A percentile compares a stretch with the other conserved stretches of the same genome.
phyloP scores from a whole-genome alignment of 1,140 invertebrate genomes.

The Aphidius ervi region DNA sequence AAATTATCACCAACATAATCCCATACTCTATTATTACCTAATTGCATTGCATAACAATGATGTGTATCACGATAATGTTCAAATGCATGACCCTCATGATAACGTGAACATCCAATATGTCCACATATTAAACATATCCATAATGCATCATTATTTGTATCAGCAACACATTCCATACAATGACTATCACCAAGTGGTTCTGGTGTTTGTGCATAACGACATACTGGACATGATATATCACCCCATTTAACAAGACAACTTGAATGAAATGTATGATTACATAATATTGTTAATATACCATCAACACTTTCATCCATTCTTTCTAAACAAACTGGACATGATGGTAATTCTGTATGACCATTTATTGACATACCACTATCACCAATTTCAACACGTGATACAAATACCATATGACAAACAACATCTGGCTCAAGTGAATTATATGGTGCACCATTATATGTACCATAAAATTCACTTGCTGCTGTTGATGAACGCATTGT shows the following conservation, averaged over 20 bases:
- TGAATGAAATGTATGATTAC: slow-evolving; percentile 97
- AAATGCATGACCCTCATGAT: slow-evolving; percentile 66
- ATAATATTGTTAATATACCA: slow-evolving; percentile 94
- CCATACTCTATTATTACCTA: slow-evolving; percentile 96
- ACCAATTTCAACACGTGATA: slow-evolving; percentile 84
- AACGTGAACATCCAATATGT: slow-evolving; percentile 87
- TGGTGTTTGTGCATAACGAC: slow-evolving; percentile 85
- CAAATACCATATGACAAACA: slow-evolving; percentile 91
- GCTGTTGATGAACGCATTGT: slow-evolving; percentile 74
- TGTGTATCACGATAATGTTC: slow-evolving; percentile 91
- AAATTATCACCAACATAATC: slow-evolving; percentile 96
- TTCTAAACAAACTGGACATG: slow-evolving; percentile 94
- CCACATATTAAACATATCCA: slow-evolving; percentile 99
- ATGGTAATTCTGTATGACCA: slow-evolving; percentile 93
- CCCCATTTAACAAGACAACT: slow-evolving; percentile 93
- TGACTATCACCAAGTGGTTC: slow-evolving; percentile 78
- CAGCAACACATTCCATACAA: slow-evolving; percentile 74
- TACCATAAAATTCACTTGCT: slow-evolving; percentile 87
- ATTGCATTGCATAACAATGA: slow-evolving; percentile 94
- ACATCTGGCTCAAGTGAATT: slow-evolving; percentile 89
- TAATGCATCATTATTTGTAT: slow-evolving; percentile 68
- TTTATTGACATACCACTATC: slow-evolving; percentile 65
- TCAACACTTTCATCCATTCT: slow-evolving; percentile 98
- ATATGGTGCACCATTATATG: slow-evolving; percentile 88
- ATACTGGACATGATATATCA: slow-evolving; percentile 82